Base-by-base conservation (phyloP, 2,888 invertebrate species). In the Eupithecia inturbata region DNA sequence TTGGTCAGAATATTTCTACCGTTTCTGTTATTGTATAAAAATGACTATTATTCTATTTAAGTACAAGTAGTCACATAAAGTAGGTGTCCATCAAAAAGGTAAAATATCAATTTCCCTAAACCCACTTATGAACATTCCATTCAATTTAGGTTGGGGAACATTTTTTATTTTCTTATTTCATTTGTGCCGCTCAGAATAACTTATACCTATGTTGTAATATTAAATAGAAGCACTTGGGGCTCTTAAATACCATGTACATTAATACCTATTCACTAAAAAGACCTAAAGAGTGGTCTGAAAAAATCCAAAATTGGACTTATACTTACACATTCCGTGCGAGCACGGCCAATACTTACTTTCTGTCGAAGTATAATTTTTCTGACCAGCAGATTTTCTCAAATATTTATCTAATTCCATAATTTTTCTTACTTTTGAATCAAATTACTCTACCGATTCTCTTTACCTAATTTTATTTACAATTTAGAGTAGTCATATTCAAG, bases 301-400 rank as follows among this genome's bases (percentile, higher is more conserved):
- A 90, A 89, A 87, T 89, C 89, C 83, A 75, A 84, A 84, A 70
- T 84, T 88, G 85, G 86, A 88, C 85, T 86, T 81, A 76, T 71
- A n/a, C n/a, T n/a, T n/a, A 83, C 79, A 72, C 69, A 41, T 79
- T 82, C 76, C 80, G 80, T 76, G 80, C 76, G 39, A 73, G 68
- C 72, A 81, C 22, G 39, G 36, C 16, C 63, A 64, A 64, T 68
- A 63, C 66, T 66, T 68, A 45, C 26, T 26, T 19, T 67, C 79
- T 75, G 77, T 79, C 74, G 68, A 77, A 77, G 71, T 74, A 68
- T 60, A 74, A 12, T 36, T 78, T 68, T 77, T 80, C 92, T 91
- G 92, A 82, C 92, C 92, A 87, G 92, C 92, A 92, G 92, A 91
- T 82, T 78, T 74, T 77, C 71, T 71, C 76, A 70, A 62, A 41